phyloP scores from a whole-genome alignment of 2,797 vertebrate genomes.

The Xiphophorus birchmanni region DNA sequence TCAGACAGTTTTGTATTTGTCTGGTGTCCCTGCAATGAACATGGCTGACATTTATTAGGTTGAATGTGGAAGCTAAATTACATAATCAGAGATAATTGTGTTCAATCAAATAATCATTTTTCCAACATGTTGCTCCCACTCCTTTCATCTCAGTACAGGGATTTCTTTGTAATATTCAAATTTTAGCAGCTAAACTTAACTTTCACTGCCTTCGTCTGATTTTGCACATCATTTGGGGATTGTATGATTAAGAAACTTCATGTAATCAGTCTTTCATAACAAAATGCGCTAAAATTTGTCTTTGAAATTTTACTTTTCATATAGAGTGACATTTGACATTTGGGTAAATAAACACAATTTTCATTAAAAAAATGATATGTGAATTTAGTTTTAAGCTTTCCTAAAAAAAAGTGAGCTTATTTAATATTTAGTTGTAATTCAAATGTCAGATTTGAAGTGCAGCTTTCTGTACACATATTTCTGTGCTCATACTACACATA shows the following conservation, averaged over 20 bases:
- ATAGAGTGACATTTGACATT: not conserved
- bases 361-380: not conserved
- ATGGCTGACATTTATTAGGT: conserved; percentile 67
- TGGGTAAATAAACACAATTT: not conserved
- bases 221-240: conserved; percentile 18
- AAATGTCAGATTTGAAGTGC: conserved; percentile 7
- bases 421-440: not conserved
- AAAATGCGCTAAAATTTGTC: not conserved
- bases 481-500: conserved; percentile 14
- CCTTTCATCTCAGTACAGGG: conserved; percentile 74
- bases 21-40: conserved; percentile 52
- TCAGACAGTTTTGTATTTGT: conserved; percentile 70
- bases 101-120: conserved; percentile 63
- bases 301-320: not conserved
- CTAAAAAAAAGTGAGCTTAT: not conserved
- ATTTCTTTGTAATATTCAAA: conserved; percentile 55
- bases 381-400: not conserved
- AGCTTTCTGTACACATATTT: conserved; percentile 25
- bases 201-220: conserved; percentile 17
- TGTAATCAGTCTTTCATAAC: not conserved
- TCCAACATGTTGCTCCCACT: conserved; percentile 21
- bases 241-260: conserved; percentile 4
- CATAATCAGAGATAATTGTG: conserved; percentile 72
- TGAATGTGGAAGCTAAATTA: conserved; percentile 61
- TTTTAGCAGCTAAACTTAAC: conserved; percentile 41